Conservation (phyloP, 2,797 vertebrate genomes). For the Carapus acus region DNA sequence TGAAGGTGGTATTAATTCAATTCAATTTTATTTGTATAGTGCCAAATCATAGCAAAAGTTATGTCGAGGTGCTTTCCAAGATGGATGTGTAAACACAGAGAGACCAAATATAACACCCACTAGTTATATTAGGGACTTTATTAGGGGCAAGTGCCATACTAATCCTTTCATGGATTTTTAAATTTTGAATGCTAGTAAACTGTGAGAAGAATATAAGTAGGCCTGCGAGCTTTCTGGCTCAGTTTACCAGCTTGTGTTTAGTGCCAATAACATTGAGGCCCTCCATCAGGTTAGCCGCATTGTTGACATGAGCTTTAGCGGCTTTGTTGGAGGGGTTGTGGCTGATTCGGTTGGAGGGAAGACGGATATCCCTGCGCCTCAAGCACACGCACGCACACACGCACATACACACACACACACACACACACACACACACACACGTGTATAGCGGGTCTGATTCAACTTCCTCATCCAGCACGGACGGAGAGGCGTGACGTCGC, state of each 20-base stretch:
- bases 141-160: too few species aligned
- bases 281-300: conserved; percentile 3
- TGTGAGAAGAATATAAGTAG: too few species aligned
- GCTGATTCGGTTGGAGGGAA: not conserved
- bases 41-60: too few species aligned
- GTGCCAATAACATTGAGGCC: not conserved
- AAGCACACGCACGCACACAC: conserved; percentile 14
- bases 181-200: not conserved
- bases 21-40: too few species aligned
- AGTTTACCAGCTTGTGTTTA: not conserved
- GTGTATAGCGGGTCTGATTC: conserved; percentile 29
- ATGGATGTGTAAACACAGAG: too few species aligned
- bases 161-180: too few species aligned
- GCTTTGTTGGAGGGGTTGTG: conserved; percentile 1
- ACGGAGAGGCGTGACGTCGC: conserved; percentile 70
- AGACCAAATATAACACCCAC: too few species aligned
- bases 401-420: conserved; percentile 11
- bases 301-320: not conserved
- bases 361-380: not conserved
- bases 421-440: conserved; percentile 7
- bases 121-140: too few species aligned
- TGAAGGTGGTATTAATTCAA: too few species aligned
- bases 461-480: conserved; percentile 72
- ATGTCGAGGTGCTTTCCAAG: too few species aligned
- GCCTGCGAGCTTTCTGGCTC: too few species aligned